phyloP scores from a whole-genome alignment of 2,797 vertebrate species.

The Trachops cirrhosus region DNA sequence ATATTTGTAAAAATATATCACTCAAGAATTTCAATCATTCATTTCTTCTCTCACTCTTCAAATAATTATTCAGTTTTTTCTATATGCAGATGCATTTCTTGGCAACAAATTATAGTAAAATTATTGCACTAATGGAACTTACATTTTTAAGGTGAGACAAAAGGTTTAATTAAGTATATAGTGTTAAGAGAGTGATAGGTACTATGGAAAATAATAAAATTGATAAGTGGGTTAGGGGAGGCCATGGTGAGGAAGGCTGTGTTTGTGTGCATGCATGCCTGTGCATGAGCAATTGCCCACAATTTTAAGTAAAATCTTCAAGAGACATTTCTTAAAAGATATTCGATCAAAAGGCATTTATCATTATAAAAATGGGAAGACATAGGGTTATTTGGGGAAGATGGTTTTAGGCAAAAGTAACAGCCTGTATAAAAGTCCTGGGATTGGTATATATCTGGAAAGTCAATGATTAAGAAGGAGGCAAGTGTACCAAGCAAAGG shows the following conservation, averaged over 20 bases:
- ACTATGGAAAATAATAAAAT: neutral
- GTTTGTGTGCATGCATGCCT: rapidly evolving
- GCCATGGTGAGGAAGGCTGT: neutral
- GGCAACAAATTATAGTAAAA: neutral
- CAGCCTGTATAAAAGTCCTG: neutral
- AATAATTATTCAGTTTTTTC: neutral
- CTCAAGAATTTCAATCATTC: neutral
- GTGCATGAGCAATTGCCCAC: neutral
- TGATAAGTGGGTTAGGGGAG: neutral
- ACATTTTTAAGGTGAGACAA: neutral
- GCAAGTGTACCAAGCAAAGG: neutral
- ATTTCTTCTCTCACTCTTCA: neutral
- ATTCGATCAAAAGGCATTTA: neutral
- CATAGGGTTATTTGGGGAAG: neutral
- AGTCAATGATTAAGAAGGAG: neutral
- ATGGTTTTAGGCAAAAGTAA: neutral
- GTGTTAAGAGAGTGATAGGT: neutral
- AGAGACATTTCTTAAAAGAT: neutral
- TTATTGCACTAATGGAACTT: neutral
- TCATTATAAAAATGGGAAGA: neutral
- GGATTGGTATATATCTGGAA: neutral
- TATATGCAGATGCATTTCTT: neutral
- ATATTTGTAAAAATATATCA: neutral
- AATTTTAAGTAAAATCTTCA: neutral
- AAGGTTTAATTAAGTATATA: neutral